phyloP scores from a whole-genome alignment of 2,888 invertebrate species.

The Euplexia lucipara region DNA sequence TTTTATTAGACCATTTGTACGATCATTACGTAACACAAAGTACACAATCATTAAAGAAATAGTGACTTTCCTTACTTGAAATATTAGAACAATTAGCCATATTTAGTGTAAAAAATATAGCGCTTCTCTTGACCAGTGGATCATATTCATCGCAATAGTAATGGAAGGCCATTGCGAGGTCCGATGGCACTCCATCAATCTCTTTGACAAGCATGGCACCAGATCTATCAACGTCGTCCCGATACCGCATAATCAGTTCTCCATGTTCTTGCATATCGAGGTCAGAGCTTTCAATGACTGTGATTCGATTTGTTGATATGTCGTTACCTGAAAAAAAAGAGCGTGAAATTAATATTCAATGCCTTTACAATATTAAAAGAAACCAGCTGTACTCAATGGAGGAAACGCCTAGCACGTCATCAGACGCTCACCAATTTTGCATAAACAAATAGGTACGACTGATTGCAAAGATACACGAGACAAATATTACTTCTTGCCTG shows the following conservation, averaged over 20 bases:
- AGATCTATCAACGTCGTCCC: constrained; percentile 73
- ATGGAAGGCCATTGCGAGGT: constrained; percentile 88
- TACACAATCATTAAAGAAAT: background rate
- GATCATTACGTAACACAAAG: no score
- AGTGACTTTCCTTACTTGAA: constrained; percentile 66
- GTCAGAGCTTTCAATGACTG: constrained; percentile 74
- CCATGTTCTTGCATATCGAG: constrained; percentile 76
- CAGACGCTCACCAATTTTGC: no score
- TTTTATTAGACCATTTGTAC: no score
- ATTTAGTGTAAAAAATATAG: constrained; percentile 87
- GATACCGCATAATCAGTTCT: constrained; percentile 80
- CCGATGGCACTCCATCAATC: constrained; percentile 80
- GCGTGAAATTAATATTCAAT: no score
- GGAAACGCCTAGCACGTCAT: no score
- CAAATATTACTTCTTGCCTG: no score
- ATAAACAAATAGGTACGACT: no score
- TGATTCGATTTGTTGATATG: constrained; percentile 71
- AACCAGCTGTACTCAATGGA: no score
- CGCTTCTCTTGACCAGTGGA: constrained; percentile 83
- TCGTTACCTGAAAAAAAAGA: constrained; percentile 75
- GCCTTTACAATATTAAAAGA: no score
- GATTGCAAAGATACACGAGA: no score
- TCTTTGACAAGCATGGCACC: constrained; percentile 85
- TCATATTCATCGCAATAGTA: constrained; percentile 89
- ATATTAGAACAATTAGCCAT: constrained; percentile 76